These are phyloP conservation scores for Agrotis ipsilon DNA, from an alignment of 2,888 invertebrate genomes.

Conservation along the genomic window DNA sequence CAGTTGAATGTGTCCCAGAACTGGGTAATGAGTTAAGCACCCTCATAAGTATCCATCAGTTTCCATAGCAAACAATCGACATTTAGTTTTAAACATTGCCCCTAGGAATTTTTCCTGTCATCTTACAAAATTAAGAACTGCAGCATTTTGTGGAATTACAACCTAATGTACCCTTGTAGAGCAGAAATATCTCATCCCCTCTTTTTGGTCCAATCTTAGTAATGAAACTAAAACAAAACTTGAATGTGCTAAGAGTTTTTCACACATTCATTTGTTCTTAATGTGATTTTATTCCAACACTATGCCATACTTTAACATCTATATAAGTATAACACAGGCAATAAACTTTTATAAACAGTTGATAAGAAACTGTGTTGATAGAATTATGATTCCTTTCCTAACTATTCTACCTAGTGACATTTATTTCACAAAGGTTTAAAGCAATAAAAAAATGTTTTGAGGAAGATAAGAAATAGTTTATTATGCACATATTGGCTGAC, in stretches of 20 bases:
- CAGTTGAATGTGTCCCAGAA: no score
- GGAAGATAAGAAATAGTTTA: slow-evolving; percentile 1
- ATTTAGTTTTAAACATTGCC: no score
- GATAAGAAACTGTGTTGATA: not conserved
- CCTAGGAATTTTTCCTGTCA: no score
- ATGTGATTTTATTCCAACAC: not conserved
- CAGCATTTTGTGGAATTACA: no score
- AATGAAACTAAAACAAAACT: no score
- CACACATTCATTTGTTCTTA: not conserved
- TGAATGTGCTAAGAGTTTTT: not conserved
- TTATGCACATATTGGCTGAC: not conserved
- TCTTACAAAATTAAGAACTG: no score
- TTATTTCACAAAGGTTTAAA: slow-evolving; percentile 2
- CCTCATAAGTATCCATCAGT: no score
- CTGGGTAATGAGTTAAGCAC: no score
- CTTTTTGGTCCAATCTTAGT: no score
- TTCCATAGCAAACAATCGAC: no score
- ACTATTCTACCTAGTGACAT: not conserved
- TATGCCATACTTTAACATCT: not conserved
- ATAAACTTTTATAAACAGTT: slow-evolving; percentile 20
- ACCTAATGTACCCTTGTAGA: no score
- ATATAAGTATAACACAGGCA: not conserved
- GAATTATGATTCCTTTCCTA: slow-evolving; percentile 9
- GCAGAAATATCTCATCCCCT: no score
- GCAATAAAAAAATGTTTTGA: slow-evolving; percentile 20